A percentile compares a stretch with the other conserved stretches of the same genome.
Evolutionary conservation across 2,888 invertebrate species (phyloP).

Genomic region (Drosophila parthenogenetica): DNA sequence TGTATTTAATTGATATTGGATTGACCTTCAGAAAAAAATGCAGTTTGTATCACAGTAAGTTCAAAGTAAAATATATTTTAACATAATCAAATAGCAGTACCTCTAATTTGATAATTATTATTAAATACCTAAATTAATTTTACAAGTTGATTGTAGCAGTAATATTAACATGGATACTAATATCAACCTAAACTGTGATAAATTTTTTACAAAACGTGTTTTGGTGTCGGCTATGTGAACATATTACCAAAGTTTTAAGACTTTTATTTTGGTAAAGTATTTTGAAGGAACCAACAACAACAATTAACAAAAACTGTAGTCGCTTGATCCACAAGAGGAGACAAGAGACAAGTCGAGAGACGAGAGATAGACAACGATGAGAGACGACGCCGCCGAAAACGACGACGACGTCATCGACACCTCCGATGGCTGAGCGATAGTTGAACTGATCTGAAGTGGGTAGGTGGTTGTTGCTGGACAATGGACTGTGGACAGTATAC

Average conservation of each 20-base stretch:
- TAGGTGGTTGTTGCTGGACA: slow-evolving; percentile 63
- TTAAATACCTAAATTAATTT: too few species aligned
- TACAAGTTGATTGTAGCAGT: too few species aligned
- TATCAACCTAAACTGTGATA: too few species aligned
- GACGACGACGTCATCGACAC: slow-evolving; percentile 78
- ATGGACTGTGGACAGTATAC: slow-evolving; percentile 32
- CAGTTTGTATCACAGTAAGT: too few species aligned
- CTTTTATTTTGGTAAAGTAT: slow-evolving; percentile 45
- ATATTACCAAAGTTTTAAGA: slow-evolving; percentile 26
- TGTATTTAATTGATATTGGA: too few species aligned
- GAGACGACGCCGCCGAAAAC: slow-evolving; percentile 30
- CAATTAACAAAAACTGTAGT: slow-evolving; percentile 50
- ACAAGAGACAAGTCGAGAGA: slow-evolving; percentile 15
- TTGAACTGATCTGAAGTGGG: slow-evolving; percentile 49
- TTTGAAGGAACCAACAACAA: slow-evolving; percentile 38
- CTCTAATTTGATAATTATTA: too few species aligned
- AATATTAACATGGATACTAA: too few species aligned
- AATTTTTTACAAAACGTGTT: neutral
- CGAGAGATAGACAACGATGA: slow-evolving; percentile 27
- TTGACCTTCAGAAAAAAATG: too few species aligned
- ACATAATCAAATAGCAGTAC: neutral
- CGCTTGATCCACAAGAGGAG: slow-evolving; percentile 26
- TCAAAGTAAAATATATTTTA: neutral
- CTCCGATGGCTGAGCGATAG: slow-evolving; percentile 76
- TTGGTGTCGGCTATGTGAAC: slow-evolving; percentile 1